Percentiles rank a stretch among this genome's conserved stretches.
Evolutionary conservation across 1,140 invertebrate genomes (phyloP).

Genomic region (Ruditapes philippinarum): DNA sequence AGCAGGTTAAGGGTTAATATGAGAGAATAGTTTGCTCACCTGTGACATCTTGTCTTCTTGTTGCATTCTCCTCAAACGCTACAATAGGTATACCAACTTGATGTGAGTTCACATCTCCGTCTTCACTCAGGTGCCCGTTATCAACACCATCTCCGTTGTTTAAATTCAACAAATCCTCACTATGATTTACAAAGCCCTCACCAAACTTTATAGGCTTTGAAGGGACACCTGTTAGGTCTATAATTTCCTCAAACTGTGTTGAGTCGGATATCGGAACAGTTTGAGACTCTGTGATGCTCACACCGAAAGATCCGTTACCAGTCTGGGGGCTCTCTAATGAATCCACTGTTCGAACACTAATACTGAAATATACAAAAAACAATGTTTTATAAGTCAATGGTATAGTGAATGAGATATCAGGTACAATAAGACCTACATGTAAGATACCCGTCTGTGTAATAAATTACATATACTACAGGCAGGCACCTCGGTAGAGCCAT

Average conservation of each 20-base stretch:
- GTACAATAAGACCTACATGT: too few species aligned
- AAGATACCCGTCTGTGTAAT: too few species aligned
- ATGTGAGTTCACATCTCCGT: slow-evolving; percentile 23
- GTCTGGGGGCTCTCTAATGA: slow-evolving; percentile 73
- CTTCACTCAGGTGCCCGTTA: slow-evolving; percentile 67
- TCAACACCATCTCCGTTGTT: slow-evolving; percentile 74
- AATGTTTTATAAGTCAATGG: too few species aligned
- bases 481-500: too few species aligned
- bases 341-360: slow-evolving; percentile 80
- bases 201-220: slow-evolving; percentile 49
- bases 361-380: slow-evolving; percentile 76
- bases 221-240: slow-evolving; percentile 72
- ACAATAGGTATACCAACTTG: slow-evolving; percentile 76
- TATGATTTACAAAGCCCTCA: slow-evolving; percentile 61
- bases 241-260: slow-evolving; percentile 79
- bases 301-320: slow-evolving; percentile 65
- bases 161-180: slow-evolving; percentile 78
- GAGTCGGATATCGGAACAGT: slow-evolving; percentile 41
- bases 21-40: slow-evolving; percentile 72
- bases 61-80: slow-evolving; percentile 83
- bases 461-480: too few species aligned
- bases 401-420: too few species aligned
- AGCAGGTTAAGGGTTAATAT: too few species aligned
- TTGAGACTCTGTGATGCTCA: slow-evolving; percentile 66
- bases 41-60: slow-evolving; percentile 80